phyloP scores from a whole-genome alignment of 2,797 vertebrate genomes.

The Taeniopygia guttata region DNA sequence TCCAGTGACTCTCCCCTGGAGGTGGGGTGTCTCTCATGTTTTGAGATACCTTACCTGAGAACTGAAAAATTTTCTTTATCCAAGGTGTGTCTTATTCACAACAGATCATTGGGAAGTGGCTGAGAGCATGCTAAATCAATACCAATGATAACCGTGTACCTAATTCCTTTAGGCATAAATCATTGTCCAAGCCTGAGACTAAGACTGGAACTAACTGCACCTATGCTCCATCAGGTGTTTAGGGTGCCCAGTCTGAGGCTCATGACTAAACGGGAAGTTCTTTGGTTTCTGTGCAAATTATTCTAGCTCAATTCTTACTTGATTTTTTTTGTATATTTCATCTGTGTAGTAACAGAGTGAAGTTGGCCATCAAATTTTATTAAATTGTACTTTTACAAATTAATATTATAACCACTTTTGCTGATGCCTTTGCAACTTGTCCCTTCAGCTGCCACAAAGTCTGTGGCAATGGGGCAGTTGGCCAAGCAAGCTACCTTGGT shows the following conservation, averaged over 20 bases:
- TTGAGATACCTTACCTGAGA: neutral
- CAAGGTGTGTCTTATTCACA: neutral
- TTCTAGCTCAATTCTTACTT: neutral
- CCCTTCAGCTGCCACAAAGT: neutral
- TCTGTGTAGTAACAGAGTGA: neutral
- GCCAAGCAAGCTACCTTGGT: neutral
- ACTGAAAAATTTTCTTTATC: neutral
- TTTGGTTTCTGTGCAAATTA: neutral
- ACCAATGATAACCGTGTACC: neutral
- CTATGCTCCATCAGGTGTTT: neutral
- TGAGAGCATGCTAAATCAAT: neutral
- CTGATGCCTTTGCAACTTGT: neutral
- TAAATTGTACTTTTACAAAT: neutral
- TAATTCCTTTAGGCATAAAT: neutral
- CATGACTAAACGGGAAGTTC: neutral
- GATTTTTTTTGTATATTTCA: neutral
- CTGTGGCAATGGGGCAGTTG: neutral
- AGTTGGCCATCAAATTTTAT: neutral
- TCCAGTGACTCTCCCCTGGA: neutral
- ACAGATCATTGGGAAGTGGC: neutral
- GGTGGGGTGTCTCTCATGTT: neutral
- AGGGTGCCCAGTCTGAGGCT: rapidly evolving
- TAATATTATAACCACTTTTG: neutral
- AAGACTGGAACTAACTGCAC: neutral
- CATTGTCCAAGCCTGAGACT: neutral